These are phyloP conservation scores for Callithrix jacchus DNA, from an alignment of 2,113 vertebrate genomes.

Conservation along the genomic window DNA sequence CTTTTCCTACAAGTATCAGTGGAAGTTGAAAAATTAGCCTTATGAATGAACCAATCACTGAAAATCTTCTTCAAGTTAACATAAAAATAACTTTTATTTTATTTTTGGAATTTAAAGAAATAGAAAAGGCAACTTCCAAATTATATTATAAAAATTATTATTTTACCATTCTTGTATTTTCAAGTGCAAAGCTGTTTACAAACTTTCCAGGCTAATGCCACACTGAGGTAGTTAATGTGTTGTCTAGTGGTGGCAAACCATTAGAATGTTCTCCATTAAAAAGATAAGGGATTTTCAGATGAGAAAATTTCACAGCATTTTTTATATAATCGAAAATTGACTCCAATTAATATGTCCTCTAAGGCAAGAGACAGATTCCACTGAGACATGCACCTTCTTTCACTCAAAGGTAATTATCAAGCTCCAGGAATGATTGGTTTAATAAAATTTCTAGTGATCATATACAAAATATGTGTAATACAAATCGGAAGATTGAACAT, in stretches of 20 bases:
- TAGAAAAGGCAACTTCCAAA: neutral
- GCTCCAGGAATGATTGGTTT: slow-evolving; percentile 52
- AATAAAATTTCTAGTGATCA: slow-evolving; percentile 66
- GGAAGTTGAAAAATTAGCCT: neutral
- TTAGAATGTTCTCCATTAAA: neutral
- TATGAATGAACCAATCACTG: neutral
- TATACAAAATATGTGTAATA: slow-evolving; percentile 14
- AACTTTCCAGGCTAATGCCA: neutral
- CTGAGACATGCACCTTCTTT: slow-evolving; percentile 39
- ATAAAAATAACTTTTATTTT: neutral
- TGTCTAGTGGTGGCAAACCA: neutral
- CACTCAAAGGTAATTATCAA: slow-evolving; percentile 74
- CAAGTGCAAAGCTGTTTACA: neutral
- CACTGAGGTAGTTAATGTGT: neutral
- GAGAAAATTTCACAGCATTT: slow-evolving; percentile 32
- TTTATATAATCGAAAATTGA: slow-evolving; percentile 65
- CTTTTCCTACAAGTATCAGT: neutral
- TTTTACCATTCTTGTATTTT: neutral
- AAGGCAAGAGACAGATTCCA: slow-evolving; percentile 53
- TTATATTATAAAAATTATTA: neutral
- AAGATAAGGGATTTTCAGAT: slow-evolving; percentile 3
- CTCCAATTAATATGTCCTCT: slow-evolving; percentile 72
- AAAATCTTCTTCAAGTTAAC: neutral
- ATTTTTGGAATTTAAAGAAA: neutral
- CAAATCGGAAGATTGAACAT: slow-evolving; percentile 5